Base-by-base conservation (phyloP, 2,888 invertebrate species). In the Oscheius sp. region DNA sequence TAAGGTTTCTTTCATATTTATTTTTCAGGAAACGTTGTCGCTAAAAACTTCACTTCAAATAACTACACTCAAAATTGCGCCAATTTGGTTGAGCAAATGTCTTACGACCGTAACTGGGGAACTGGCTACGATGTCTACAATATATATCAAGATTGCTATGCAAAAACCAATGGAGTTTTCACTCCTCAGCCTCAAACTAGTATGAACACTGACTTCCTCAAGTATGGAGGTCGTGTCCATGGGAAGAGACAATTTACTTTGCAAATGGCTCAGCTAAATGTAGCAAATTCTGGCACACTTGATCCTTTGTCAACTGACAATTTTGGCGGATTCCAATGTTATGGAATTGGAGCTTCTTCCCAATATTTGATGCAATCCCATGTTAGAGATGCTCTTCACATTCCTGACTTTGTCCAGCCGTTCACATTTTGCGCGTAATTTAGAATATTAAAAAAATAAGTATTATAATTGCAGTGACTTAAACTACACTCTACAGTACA, bases 221-320 rank as follows among this genome's bases (percentile, higher is more conserved):
- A 20, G n/a, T 42, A 50, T 34, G 29, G 4, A 10, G 52, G 55
- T 2, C 17, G 55, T 31, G 20, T 66, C 48, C 53, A 55, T 42
- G 25, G 42, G 27, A 57, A 25, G 45, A 6, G 55, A 50, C 50
- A 53, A n/a, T 25, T 65, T 23, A 31, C 52, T 25, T 33, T 39
- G 29, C 45, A 65, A 17, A 45, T 53, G 46, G 42, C 55, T 15
- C 58, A 25, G 37, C 12, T 52, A 12, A 17, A 29, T 6, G 66
- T 66, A 1, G 61, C 61, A 15, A 61, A 75, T 61, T 63, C 70
- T 12, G 48, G 69, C 8, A 61, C 76, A 46, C 34, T 75, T 42
- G 83, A 82, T 68, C 83, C 80, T 34, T 42, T 78, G 10, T 82
- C 82, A 3, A 84, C 83, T 27, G 83, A 83, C 57, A 71, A 78